Conservation (phyloP, 1,140 invertebrate genomes). For the Scaptomyza hsui region DNA sequence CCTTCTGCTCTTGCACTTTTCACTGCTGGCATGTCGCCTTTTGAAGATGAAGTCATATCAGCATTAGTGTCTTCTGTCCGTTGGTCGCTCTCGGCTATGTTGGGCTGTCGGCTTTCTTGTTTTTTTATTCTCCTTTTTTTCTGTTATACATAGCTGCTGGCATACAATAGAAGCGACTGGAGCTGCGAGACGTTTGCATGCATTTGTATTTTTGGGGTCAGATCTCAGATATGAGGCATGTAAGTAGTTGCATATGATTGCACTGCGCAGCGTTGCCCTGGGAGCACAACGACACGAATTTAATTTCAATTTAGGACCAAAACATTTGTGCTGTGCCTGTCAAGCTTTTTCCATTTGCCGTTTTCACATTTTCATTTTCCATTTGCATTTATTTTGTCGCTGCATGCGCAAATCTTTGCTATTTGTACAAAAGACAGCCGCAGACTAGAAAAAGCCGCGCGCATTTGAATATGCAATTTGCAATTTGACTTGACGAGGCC, state of each 20-base stretch:
- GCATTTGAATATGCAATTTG: conserved; percentile 81
- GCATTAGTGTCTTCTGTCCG: conserved; percentile 70
- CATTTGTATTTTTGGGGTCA: conserved; percentile 64
- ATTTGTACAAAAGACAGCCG: conserved; percentile 77
- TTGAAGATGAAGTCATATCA: conserved; percentile 76
- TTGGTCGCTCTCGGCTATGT: conserved; percentile 29
- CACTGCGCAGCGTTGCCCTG: conserved; percentile 34
- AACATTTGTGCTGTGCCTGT: conserved; percentile 63
- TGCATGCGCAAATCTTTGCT: conserved; percentile 78
- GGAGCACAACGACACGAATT: conserved; percentile 39
- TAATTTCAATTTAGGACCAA: conserved; percentile 75
- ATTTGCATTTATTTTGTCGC: conserved; percentile 76
- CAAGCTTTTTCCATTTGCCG: conserved; percentile 46
- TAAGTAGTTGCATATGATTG: conserved; percentile 50
- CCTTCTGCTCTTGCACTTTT: conserved; percentile 6
- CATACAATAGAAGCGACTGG: conserved; percentile 10
- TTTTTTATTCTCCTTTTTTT: not conserved
- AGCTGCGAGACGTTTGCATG: conserved; percentile 22
- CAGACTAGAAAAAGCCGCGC: conserved; percentile 75
- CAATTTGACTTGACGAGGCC: conserved; percentile 77
- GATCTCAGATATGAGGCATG: conserved; percentile 70
- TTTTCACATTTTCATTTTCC: conserved; percentile 41
- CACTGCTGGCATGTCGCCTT: conserved; percentile 64
- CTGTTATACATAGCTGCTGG: conserved; percentile 9
- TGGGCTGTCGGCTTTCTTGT: conserved; percentile 33